phyloP scores from a whole-genome alignment of 1,140 invertebrate genomes.

The Drosophila watanabei region DNA sequence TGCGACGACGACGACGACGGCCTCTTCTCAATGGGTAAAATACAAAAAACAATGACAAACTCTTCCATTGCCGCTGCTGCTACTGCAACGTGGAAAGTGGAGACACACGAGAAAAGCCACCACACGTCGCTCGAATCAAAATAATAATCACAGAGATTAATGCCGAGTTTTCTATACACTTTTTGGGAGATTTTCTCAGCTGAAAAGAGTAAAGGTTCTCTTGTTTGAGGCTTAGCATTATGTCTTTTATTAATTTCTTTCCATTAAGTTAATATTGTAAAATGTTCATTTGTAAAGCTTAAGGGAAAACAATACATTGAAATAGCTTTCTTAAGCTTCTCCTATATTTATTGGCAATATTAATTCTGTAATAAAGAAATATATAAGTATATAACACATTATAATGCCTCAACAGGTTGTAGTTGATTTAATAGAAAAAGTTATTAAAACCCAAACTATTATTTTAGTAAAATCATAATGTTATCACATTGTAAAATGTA shows the following conservation, averaged over 20 bases:
- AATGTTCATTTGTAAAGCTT: too few relatives aligned
- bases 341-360: too few relatives aligned
- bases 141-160: not conserved
- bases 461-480: too few relatives aligned
- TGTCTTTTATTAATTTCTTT: not conserved
- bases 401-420: too few relatives aligned
- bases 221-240: not conserved
- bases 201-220: not conserved
- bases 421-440: too few relatives aligned
- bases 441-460: too few relatives aligned
- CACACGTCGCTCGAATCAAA: slow-evolving; percentile 21
- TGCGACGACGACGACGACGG: slow-evolving; percentile 33
- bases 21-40: slow-evolving; percentile 56
- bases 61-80: slow-evolving; percentile 36
- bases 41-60: slow-evolving; percentile 44
- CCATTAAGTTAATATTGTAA: not conserved
- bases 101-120: slow-evolving; percentile 28
- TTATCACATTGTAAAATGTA: not conserved
- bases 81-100: slow-evolving; percentile 50
- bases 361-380: too few relatives aligned
- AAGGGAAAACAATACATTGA: too few relatives aligned
- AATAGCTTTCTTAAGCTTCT: too few relatives aligned
- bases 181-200: not conserved
- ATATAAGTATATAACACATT: too few relatives aligned
- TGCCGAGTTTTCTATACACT: not conserved